Conservation (phyloP, 2,113 vertebrate species). For the Ranitomeya imitator region DNA sequence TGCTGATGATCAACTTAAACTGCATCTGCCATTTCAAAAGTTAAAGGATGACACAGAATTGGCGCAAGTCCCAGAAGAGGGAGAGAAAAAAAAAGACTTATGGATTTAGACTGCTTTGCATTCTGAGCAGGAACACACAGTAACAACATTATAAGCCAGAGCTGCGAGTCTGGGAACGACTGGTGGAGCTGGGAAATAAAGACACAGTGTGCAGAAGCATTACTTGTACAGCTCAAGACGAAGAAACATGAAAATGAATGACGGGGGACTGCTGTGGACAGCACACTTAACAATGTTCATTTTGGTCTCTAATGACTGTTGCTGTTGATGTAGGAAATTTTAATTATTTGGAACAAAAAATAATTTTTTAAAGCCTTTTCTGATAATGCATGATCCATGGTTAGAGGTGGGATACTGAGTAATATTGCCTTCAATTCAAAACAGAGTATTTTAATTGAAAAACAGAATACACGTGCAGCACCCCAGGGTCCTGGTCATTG, state of each 20-base stretch:
- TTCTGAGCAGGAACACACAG: constrained; percentile 51
- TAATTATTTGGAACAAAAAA: background rate
- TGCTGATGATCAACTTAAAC: constrained; percentile 56
- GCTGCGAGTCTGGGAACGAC: constrained; percentile 29
- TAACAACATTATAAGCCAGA: constrained; percentile 44
- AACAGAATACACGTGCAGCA: no score
- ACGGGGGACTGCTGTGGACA: background rate
- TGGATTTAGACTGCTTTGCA: constrained; percentile 51
- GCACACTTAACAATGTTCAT: background rate
- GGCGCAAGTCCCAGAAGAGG: constrained; percentile 42
- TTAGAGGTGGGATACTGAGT: no score
- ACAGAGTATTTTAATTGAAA: no score
- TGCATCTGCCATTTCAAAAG: constrained; percentile 55
- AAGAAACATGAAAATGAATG: constrained; percentile 12
- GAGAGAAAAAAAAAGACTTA: constrained; percentile 38
- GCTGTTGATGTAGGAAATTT: background rate
- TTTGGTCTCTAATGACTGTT: background rate
- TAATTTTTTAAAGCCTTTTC: background rate
- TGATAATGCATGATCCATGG: background rate
- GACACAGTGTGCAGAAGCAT: constrained; percentile 7
- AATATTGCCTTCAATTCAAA: no score
- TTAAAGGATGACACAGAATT: constrained; percentile 51
- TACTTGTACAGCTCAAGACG: constrained; percentile 2
- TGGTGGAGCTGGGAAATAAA: constrained; percentile 12
- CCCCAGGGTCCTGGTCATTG: no score